phyloP scores from a whole-genome alignment of 2,888 invertebrate species.

The Cryptophagus acutangulus region DNA sequence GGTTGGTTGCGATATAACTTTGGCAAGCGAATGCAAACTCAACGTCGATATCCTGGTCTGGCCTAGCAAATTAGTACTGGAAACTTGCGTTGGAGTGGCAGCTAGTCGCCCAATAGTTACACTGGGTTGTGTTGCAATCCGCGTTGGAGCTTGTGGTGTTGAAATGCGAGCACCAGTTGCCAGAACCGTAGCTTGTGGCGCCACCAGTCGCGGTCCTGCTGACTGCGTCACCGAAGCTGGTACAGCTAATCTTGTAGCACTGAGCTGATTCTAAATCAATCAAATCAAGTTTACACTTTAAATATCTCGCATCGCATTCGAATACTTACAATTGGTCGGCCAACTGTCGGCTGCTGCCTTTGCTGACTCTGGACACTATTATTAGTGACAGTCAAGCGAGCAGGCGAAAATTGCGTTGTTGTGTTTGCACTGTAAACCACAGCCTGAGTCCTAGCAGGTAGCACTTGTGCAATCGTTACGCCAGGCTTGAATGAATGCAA shows the following conservation, averaged over 20 bases:
- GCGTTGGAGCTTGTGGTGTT: constrained; percentile 32
- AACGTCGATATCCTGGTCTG: constrained; percentile 41
- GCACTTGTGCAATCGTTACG: constrained; percentile 44
- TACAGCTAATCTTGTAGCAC: constrained; percentile 40
- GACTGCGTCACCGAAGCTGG: constrained; percentile 38
- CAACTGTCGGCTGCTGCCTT: constrained; percentile 26
- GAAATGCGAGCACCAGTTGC: constrained; percentile 40
- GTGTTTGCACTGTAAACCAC: constrained; percentile 43
- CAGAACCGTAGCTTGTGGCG: constrained; percentile 41
- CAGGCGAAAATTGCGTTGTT: constrained; percentile 35
- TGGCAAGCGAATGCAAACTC: constrained; percentile 42
- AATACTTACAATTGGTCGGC: constrained; percentile 4
- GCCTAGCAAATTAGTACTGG: constrained; percentile 33
- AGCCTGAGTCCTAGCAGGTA: constrained; percentile 45
- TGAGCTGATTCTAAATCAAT: constrained; percentile 36
- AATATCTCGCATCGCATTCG: neutral
- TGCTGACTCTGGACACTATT: constrained; percentile 26
- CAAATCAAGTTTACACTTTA: too few relatives aligned
- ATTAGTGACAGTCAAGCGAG: constrained; percentile 41
- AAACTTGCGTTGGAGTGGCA: constrained; percentile 32
- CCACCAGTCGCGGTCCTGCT: constrained; percentile 34
- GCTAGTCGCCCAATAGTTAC: constrained; percentile 36
- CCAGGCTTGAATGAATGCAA: constrained; percentile 43
- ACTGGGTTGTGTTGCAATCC: constrained; percentile 38
- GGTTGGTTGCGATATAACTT: constrained; percentile 35